phyloP scores from a whole-genome alignment of 1,140 invertebrate genomes.

The Meloidogyne floridensis region DNA sequence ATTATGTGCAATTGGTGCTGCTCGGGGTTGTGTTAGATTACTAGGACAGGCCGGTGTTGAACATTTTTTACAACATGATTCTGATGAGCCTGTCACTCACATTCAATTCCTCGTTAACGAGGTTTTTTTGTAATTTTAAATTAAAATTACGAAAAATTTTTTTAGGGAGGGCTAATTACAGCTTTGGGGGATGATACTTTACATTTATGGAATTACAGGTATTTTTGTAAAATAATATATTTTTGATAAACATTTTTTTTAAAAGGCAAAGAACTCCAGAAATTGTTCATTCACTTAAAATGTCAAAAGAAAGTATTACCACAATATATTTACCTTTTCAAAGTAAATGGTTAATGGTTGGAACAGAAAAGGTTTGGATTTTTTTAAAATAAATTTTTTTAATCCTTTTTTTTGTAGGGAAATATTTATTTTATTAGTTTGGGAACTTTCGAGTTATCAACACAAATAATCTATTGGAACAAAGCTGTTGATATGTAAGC shows the following conservation, averaged over 20 bases:
- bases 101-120: slow-evolving; percentile 93
- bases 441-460: slow-evolving; percentile 89
- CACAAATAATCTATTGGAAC: slow-evolving; percentile 99
- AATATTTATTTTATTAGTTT: slow-evolving; percentile 97
- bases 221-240: background rate
- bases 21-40: slow-evolving; percentile 89
- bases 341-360: slow-evolving; percentile 97
- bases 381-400: slow-evolving; percentile 25
- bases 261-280: slow-evolving; percentile 76
- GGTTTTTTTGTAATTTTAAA: slow-evolving; percentile 58
- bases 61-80: slow-evolving; percentile 80
- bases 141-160: slow-evolving; percentile 15
- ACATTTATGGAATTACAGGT: slow-evolving; percentile 90
- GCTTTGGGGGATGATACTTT: slow-evolving; percentile 90
- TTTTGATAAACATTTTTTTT: background rate
- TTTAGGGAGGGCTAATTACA: slow-evolving; percentile 82
- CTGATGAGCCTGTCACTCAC: slow-evolving; percentile 75
- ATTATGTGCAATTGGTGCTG: slow-evolving; percentile 92
- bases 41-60: slow-evolving; percentile 85
- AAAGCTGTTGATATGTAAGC: slow-evolving; percentile 98
- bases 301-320: slow-evolving; percentile 77
- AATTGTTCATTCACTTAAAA: slow-evolving; percentile 60
- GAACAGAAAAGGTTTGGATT: slow-evolving; percentile 77
- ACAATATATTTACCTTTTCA: slow-evolving; percentile 88
- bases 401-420: slow-evolving; percentile 68